These are phyloP conservation scores for Drosophila azteca DNA, from an alignment of 1,140 invertebrate genomes.

Conservation along the genomic window DNA sequence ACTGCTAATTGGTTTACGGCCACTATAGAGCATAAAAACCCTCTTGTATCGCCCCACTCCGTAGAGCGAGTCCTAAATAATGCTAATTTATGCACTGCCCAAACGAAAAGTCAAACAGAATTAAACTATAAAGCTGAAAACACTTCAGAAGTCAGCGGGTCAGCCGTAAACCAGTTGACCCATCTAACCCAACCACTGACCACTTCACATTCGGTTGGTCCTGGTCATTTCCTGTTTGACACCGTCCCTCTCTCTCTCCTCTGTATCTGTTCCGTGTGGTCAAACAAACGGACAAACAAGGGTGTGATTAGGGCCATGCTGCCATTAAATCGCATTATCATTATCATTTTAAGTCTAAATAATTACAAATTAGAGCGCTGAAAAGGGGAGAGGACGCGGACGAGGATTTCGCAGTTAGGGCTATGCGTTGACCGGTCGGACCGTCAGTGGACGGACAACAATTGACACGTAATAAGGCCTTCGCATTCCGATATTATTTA, in stretches of 20 bases:
- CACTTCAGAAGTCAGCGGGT: constrained; percentile 57
- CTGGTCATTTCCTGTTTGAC: constrained; percentile 45
- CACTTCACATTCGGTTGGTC: constrained; percentile 12
- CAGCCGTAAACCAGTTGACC: constrained; percentile 59
- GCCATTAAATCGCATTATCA: constrained; percentile 73
- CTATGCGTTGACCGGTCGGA: constrained; percentile 14
- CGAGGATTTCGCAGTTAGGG: constrained; percentile 7
- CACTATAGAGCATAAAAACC: constrained; percentile 31
- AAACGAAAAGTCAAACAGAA: constrained; percentile 70
- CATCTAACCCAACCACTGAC: constrained; percentile 51
- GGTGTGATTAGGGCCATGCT: constrained; percentile 52
- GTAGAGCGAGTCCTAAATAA: constrained; percentile 10
- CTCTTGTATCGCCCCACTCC: constrained; percentile 8
- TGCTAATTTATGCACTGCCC: constrained; percentile 79
- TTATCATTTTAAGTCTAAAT: constrained; percentile 63
- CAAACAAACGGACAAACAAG: constrained; percentile 54
- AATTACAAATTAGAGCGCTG: constrained; percentile 33
- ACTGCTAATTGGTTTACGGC: constrained; percentile 56
- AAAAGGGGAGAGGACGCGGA: constrained; percentile 2
- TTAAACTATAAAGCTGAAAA: constrained; percentile 53
- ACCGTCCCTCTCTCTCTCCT: background rate
- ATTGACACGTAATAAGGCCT: background rate
- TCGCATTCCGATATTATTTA: constrained; percentile 30
- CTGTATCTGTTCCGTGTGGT: constrained; percentile 23
- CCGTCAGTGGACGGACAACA: constrained; percentile 2